A percentile compares a stretch with the other conserved stretches of the same genome.
These are phyloP conservation scores for Catocala fraxini DNA, from an alignment of 2,888 invertebrate species.

Conservation along the genomic window DNA sequence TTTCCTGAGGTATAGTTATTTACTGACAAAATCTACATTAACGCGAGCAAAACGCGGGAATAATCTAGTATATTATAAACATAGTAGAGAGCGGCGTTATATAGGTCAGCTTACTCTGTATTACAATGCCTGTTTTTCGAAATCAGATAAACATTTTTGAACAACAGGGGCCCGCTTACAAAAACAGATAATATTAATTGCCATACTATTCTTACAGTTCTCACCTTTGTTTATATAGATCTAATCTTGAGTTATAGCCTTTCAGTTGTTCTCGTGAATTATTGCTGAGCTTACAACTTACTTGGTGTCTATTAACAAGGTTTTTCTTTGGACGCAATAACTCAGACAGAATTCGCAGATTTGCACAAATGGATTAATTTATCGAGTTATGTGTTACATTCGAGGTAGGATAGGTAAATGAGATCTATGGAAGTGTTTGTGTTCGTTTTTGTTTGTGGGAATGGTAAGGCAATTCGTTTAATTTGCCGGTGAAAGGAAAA, in stretches of 20 bases:
- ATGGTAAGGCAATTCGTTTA: not conserved
- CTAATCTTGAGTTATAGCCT: conserved; percentile 36
- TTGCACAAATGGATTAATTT: conserved; percentile 37
- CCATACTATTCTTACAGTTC: conserved; percentile 30
- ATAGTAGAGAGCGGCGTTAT: no score
- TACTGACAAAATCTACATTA: no score
- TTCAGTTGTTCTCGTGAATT: conserved; percentile 31
- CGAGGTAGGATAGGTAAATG: conserved; percentile 9
- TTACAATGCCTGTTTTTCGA: not conserved
- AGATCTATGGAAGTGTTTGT: conserved; percentile 9
- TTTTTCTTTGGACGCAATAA: conserved; percentile 32
- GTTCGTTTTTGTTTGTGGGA: conserved; percentile 9
- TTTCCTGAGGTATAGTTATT: no score
- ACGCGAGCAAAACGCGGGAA: no score
- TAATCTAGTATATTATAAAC: no score
- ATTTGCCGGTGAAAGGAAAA: not conserved
- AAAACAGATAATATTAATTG: conserved; percentile 34
- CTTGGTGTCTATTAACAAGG: conserved; percentile 29
- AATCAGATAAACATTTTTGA: not conserved
- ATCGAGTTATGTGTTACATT: conserved; percentile 15
- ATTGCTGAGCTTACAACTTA: conserved; percentile 34
- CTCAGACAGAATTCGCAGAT: conserved; percentile 24
- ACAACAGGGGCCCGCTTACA: not conserved
- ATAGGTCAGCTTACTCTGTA: not conserved
- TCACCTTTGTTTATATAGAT: conserved; percentile 37